Evolutionary conservation across 2,888 invertebrate species (phyloP).

Genomic region (Palloptera scutellata): DNA sequence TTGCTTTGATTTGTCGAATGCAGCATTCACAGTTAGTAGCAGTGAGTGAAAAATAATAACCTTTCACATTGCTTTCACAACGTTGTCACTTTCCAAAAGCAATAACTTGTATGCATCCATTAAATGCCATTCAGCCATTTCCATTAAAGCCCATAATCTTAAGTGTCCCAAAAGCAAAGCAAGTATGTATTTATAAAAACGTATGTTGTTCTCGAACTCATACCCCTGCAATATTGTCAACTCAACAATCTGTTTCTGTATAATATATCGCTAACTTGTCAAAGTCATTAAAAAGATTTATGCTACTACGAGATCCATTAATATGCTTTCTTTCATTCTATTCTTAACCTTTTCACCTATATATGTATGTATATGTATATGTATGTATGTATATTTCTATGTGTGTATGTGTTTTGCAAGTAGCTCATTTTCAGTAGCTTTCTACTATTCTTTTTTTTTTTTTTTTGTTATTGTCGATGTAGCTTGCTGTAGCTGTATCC

Average conservation of each 20-base stretch:
- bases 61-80: too few relatives aligned
- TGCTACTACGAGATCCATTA: neutral
- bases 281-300: slow-evolving; percentile 32
- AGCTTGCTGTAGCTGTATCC: neutral
- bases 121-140: too few relatives aligned
- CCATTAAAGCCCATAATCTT: too few relatives aligned
- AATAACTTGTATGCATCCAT: too few relatives aligned
- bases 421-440: neutral
- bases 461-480: neutral
- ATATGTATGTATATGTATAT: slow-evolving; percentile 2
- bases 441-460: neutral
- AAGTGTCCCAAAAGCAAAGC: too few relatives aligned
- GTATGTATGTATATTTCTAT: neutral
- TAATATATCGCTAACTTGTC: slow-evolving; percentile 23
- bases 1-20: too few relatives aligned
- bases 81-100: too few relatives aligned
- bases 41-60: too few relatives aligned
- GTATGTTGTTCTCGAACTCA: too few relatives aligned
- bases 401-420: neutral
- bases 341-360: neutral
- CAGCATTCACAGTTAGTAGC: too few relatives aligned
- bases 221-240: neutral
- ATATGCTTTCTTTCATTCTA: too few relatives aligned
- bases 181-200: too few relatives aligned
- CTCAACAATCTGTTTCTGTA: neutral